Percentiles rank a stretch among this genome's conserved stretches.
phyloP scores from a whole-genome alignment of 2,113 vertebrate species.

The Bothrops jararaca region DNA sequence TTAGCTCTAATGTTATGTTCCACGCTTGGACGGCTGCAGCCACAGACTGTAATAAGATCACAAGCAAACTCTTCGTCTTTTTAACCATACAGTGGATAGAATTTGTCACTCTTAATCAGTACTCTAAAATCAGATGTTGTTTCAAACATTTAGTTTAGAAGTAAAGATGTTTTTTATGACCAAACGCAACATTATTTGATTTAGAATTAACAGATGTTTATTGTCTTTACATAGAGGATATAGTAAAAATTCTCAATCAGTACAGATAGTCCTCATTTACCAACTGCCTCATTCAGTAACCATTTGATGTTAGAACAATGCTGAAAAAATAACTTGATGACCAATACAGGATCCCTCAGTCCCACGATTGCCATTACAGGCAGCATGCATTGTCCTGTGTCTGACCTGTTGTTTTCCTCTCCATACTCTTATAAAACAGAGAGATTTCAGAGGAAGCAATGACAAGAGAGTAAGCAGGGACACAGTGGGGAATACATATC shows the following conservation, averaged over 20 bases:
- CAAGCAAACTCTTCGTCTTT: background rate
- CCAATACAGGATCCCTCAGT: background rate
- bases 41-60: conserved; percentile 5
- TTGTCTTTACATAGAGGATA: conserved; percentile 8
- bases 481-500: background rate
- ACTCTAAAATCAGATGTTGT: conserved; percentile 13
- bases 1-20: background rate
- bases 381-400: background rate
- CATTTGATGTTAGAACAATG: background rate
- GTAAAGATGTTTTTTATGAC: conserved; percentile 17
- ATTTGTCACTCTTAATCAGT: background rate
- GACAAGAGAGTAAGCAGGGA: background rate
- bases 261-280: background rate
- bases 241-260: conserved; percentile 42
- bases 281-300: background rate
- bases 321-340: background rate
- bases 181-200: conserved; percentile 41
- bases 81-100: conserved; percentile 1
- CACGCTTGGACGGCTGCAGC: background rate
- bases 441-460: background rate
- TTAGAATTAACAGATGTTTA: conserved; percentile 35
- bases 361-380: background rate
- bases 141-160: conserved; percentile 12
- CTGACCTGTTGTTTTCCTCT: background rate
- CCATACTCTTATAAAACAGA: background rate